Evolutionary conservation across 2,888 invertebrate genomes (phyloP), one percentile per base, ranked within the genome.

Genomic region (Ypsolopha scabrella): DNA sequence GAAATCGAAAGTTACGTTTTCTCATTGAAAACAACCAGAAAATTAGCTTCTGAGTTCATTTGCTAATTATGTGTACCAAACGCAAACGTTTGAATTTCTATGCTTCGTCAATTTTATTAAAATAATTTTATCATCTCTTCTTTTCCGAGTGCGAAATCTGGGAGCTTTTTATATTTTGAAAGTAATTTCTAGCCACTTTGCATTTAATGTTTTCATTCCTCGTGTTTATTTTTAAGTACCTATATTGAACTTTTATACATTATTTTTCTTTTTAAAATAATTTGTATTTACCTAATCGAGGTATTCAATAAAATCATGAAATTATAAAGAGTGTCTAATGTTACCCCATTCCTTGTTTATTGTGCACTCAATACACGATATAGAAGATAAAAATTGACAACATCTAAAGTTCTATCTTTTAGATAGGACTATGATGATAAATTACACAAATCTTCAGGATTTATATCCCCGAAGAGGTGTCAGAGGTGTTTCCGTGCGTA

Each of bases 141-240:
- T 11, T 39, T 11, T 7, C 39, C 6, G 39, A 39, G 38, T 38
- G 38, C n/a, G 8, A 43, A 43, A 14, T 13, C 43, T 6, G 24
- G 24, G 24, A 35, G 34, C 34, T 10, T 38, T 45, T 10, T 35
- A 34, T n/a, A 34, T 34, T 34, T 34, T 33, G 10, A 24, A 35
- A 7, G 1, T 39, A 39, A 33, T 39, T 48, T 39, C 33, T 6
- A 48, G n/a, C 48, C 36, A 6, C 10, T 8, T 45, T 45, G 39
- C 48, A 39, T 48, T 48, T 48, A 39, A 48, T n/a, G 24, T 34
- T 48, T 72, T 70, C 75, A 80, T 81, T 81, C 80, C 80, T 72
- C 53, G 55, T 56, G 55, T 52, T 33, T 45, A 34, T 24, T 33
- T 10, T 39, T 60, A 57, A 57, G 52, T 60, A n/a, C n/a, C n/a